Percentiles rank a stretch among this genome's conserved stretches.
Evolutionary conservation across 2,888 invertebrate species (phyloP).

Genomic region (Drosophila imparisetae): DNA sequence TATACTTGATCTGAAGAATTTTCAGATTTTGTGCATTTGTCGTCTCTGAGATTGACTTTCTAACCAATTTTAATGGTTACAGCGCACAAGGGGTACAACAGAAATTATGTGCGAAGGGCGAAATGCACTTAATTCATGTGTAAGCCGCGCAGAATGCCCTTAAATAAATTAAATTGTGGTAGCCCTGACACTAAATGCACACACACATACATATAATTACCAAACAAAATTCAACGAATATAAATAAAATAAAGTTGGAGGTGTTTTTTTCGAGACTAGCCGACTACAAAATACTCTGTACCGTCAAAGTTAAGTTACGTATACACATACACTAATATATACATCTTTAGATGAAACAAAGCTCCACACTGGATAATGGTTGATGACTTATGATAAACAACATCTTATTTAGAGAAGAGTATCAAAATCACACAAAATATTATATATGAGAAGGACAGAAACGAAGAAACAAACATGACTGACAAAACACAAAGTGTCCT

Average conservation of each 20-base stretch:
- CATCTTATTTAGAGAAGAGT: background rate
- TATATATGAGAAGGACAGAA: background rate
- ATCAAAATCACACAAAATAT: background rate
- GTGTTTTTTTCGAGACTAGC: background rate
- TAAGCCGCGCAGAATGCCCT: slow-evolving; percentile 59
- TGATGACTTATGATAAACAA: background rate
- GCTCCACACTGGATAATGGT: background rate
- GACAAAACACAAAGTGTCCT: slow-evolving; percentile 45
- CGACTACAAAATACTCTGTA: background rate
- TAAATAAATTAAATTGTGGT: slow-evolving; percentile 78
- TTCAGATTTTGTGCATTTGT: too few species aligned
- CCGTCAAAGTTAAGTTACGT: background rate
- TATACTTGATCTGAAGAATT: background rate
- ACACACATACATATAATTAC: background rate
- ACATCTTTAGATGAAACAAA: background rate
- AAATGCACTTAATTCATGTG: slow-evolving; percentile 75
- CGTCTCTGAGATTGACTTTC: background rate
- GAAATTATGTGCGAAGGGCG: slow-evolving; percentile 22
- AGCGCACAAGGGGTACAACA: slow-evolving; percentile 1
- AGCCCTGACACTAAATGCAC: slow-evolving; percentile 68
- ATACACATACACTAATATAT: background rate
- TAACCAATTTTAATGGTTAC: background rate
- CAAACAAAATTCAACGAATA: background rate
- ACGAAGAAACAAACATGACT: slow-evolving; percentile 38
- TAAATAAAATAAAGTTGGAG: background rate